phyloP scores from a whole-genome alignment of 92 coral and sea anemone species.

The Umimayanthus kanabou region DNA sequence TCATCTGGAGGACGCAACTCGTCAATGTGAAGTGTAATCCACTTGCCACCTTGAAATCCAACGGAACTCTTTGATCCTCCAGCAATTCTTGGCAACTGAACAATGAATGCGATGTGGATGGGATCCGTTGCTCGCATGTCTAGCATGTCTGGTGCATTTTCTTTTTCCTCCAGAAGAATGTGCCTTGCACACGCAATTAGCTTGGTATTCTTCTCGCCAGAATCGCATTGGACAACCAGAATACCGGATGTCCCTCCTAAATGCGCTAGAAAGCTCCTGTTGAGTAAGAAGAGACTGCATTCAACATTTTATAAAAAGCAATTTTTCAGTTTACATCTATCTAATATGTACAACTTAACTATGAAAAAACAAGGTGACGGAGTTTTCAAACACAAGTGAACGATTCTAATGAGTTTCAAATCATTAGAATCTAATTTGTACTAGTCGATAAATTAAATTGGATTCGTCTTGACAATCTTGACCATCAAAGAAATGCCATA shows the following conservation, averaged over 20 bases:
- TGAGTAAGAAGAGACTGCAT: neutral
- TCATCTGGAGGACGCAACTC: slow-evolving; percentile 65
- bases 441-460: too few relatives aligned
- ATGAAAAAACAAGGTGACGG: too few relatives aligned
- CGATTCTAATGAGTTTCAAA: too few relatives aligned
- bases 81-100: slow-evolving; percentile 71
- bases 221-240: slow-evolving; percentile 81
- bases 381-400: too few relatives aligned
- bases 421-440: too few relatives aligned
- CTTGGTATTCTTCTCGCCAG: slow-evolving; percentile 79
- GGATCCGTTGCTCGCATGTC: slow-evolving; percentile 22
- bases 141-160: slow-evolving; percentile 56
- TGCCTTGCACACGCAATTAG: slow-evolving; percentile 84
- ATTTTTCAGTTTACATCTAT: too few relatives aligned
- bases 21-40: slow-evolving; percentile 79
- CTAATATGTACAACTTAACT: too few relatives aligned
- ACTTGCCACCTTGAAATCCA: slow-evolving; percentile 74
- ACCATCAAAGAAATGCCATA: too few relatives aligned
- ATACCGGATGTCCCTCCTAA: slow-evolving; percentile 73
- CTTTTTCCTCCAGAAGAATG: slow-evolving; percentile 69
- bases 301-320: too few relatives aligned
- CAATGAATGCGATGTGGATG: slow-evolving; percentile 61
- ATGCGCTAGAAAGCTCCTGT: slow-evolving; percentile 58
- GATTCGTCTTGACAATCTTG: too few relatives aligned
- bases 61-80: slow-evolving; percentile 69